A percentile compares a stretch with the other conserved stretches of the same genome.
phyloP scores from a whole-genome alignment of 2,888 invertebrate genomes.

The Muscina levida region DNA sequence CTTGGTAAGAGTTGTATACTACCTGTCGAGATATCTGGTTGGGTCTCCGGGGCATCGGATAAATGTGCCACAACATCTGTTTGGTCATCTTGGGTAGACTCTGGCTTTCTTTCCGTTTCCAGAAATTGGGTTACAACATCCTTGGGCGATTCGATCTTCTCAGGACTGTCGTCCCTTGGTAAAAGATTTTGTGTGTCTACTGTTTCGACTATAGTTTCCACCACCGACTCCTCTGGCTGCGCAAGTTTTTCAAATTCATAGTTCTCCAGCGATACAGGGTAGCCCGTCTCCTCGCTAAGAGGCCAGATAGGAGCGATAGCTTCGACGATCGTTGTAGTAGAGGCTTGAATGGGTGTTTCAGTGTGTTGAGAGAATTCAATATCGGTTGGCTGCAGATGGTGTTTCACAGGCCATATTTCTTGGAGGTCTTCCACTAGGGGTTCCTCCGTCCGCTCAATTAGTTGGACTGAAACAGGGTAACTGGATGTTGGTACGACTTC shows the following conservation, averaged over 20 bases:
- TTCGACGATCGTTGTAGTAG: constrained; percentile 60
- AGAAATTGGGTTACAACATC: not conserved
- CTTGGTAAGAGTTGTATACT: no score
- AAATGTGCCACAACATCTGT: no score
- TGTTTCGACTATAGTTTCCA: constrained; percentile 32
- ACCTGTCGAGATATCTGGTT: not conserved
- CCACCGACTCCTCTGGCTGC: constrained; percentile 13
- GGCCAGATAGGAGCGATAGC: constrained; percentile 77
- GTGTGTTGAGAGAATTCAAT: constrained; percentile 76
- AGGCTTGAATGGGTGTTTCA: constrained; percentile 66
- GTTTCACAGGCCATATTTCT: constrained; percentile 78
- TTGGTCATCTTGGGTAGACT: no score
- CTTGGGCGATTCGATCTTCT: not conserved
- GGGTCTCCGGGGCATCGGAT: not conserved
- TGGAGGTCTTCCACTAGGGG: constrained; percentile 73
- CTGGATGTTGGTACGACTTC: constrained; percentile 60
- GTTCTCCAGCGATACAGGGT: constrained; percentile 72
- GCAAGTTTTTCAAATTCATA: constrained; percentile 73
- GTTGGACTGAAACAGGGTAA: constrained; percentile 59
- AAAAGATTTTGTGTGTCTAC: not conserved
- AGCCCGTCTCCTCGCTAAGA: constrained; percentile 75
- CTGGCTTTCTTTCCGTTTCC: not conserved
- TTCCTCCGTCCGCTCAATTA: constrained; percentile 59
- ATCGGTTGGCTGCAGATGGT: constrained; percentile 74
- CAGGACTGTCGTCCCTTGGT: no score